Evolutionary conservation across 2,113 vertebrate genomes (phyloP).

Genomic region (Kryptolebias marmoratus): DNA sequence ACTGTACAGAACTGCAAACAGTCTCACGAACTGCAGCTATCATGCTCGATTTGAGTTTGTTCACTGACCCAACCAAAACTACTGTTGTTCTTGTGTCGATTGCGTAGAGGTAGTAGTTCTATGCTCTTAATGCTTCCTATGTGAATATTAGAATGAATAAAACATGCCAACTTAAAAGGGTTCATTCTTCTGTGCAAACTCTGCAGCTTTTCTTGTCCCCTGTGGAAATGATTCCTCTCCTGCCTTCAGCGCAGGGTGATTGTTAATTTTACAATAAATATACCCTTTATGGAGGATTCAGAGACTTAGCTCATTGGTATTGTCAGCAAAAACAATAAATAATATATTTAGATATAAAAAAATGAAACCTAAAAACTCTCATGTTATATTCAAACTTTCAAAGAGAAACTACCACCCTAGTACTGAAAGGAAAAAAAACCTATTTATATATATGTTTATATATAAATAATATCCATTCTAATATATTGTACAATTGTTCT

Average conservation of each 20-base stretch:
- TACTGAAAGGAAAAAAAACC: not conserved
- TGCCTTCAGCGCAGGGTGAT: not conserved
- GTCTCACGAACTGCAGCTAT: slow-evolving; percentile 17
- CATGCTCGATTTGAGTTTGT: slow-evolving; percentile 36
- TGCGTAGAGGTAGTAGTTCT: slow-evolving; percentile 36
- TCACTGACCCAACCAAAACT: slow-evolving; percentile 65
- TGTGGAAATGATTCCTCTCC: not conserved
- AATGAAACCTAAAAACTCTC: slow-evolving; percentile 20
- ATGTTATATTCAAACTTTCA: not conserved
- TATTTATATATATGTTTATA: not conserved
- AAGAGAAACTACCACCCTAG: not conserved
- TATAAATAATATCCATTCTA: not conserved
- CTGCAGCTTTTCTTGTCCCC: slow-evolving; percentile 13
- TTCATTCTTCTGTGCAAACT: slow-evolving; percentile 26
- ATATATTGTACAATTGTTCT: not conserved
- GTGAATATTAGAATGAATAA: slow-evolving; percentile 64
- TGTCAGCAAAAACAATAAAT: not conserved
- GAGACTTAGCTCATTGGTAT: not conserved
- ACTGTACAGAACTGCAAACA: slow-evolving; percentile 6
- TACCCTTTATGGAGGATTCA: not conserved
- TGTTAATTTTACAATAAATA: slow-evolving; percentile 4
- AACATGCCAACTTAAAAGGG: slow-evolving; percentile 57
- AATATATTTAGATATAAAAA: slow-evolving; percentile 13
- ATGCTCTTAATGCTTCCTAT: slow-evolving; percentile 51
- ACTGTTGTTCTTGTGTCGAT: slow-evolving; percentile 28